Evolutionary conservation across 2,113 vertebrate species (phyloP).

Genomic region (Amphiprion percula): DNA sequence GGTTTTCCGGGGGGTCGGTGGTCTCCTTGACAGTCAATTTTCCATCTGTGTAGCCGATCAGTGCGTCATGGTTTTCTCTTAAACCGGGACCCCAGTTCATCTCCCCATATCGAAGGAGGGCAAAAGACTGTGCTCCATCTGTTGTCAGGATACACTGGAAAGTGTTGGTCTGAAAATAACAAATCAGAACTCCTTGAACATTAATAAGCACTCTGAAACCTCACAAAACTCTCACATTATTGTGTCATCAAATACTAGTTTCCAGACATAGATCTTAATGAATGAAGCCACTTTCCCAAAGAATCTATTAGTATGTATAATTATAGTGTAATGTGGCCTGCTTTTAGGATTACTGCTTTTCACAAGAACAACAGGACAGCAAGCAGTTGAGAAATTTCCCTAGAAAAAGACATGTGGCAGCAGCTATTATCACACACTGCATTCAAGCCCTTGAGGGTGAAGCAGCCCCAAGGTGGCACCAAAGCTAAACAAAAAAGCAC

Average conservation of each 20-base stretch:
- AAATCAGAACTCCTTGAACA: background rate
- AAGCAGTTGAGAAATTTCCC: background rate
- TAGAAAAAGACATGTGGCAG: slow-evolving; percentile 14
- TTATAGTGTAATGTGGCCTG: background rate
- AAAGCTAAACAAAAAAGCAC: slow-evolving; percentile 31
- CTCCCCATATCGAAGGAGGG: slow-evolving; percentile 82
- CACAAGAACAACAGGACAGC: background rate
- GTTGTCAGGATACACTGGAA: slow-evolving; percentile 87
- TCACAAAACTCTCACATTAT: no score
- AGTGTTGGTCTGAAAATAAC: slow-evolving; percentile 83
- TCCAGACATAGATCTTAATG: no score
- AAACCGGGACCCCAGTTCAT: slow-evolving; percentile 86
- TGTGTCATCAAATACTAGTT: no score
- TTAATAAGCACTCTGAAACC: no score
- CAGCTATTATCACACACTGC: background rate
- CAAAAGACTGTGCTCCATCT: slow-evolving; percentile 84
- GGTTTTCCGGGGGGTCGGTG: slow-evolving; percentile 73
- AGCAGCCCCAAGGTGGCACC: slow-evolving; percentile 52
- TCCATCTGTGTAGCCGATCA: slow-evolving; percentile 87
- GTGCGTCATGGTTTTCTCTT: slow-evolving; percentile 78
- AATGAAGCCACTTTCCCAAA: no score
- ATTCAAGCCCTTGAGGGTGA: background rate
- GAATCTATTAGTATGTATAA: no score
- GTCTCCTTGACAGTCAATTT: slow-evolving; percentile 75
- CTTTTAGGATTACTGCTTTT: background rate